phyloP scores from a whole-genome alignment of 2,888 invertebrate species.

The Automeris io region DNA sequence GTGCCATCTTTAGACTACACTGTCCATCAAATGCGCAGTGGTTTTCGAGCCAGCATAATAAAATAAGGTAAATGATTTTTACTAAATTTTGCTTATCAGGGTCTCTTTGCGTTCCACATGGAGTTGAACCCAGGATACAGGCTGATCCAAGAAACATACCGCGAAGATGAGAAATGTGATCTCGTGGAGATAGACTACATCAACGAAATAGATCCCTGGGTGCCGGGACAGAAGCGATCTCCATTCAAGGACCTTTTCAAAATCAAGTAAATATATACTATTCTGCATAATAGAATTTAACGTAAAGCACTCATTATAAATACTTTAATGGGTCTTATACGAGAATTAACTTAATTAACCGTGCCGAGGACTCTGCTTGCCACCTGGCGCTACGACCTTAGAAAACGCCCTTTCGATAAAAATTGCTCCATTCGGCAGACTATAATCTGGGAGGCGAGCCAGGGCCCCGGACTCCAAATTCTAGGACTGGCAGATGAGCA shows the following conservation, averaged over 20 bases:
- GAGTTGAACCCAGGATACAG: conserved; percentile 75
- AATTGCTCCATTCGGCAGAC: too few species aligned
- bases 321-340: too few species aligned
- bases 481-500: too few species aligned
- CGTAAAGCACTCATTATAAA: too few species aligned
- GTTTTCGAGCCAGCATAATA: not conserved
- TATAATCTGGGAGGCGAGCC: too few species aligned
- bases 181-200: conserved; percentile 75
- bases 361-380: too few species aligned
- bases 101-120: conserved; percentile 76
- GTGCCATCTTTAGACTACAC: too few species aligned
- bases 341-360: too few species aligned
- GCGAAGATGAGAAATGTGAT: conserved; percentile 79
- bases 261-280: conserved; percentile 58
- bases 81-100: conserved; percentile 35
- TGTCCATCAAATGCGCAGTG: not conserved
- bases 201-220: conserved; percentile 72
- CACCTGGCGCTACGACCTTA: too few species aligned
- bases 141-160: conserved; percentile 75
- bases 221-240: conserved; percentile 71
- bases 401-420: too few species aligned
- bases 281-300: conserved; percentile 2
- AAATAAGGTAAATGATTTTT: conserved; percentile 10
- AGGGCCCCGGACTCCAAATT: too few species aligned
- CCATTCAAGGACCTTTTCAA: conserved; percentile 73